Evolutionary conservation across 1,140 invertebrate genomes (phyloP), one percentile per base, ranked within the genome.

Genomic region (Mercenaria mercenaria): DNA sequence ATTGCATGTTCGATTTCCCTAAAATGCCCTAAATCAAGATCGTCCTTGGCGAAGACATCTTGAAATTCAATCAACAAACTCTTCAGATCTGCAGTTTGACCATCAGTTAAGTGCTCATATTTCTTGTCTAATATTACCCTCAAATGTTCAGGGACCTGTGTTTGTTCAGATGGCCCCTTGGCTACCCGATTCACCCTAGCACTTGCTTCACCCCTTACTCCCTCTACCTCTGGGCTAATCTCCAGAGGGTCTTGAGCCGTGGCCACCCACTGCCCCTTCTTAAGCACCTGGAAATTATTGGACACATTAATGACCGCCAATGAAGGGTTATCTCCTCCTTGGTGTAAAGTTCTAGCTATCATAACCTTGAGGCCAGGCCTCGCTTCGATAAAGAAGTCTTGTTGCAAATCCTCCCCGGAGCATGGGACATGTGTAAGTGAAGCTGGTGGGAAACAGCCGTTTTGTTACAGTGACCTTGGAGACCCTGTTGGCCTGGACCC

Each of bases 11-110:
- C 72, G 23, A 80, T 80, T 39, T 26, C 32, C 18, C 74, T 67
- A 52, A 77, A 77, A 41, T 77, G 37, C 10, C 74, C 76, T 18
- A 88, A 47, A 52, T 88, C 86, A 3, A 88, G 32, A 32, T 88
- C 86, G n/a, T 80, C 26, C 15, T 13, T 50, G 2, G 76, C 26
- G 69, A 88, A 80, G n/a, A 39, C 74, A n/a, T 88, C 29, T 59
- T 79, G n/a, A 32, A 43, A 81, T 32, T 77, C 74, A 50, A 77
- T 29, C 8, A 77, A 39, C 10, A 10, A 18, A 15, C 8, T n/a
- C n/a, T n/a, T 26, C 8, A 77, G 39, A n/a, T 43, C 34, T 4
- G 26, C 6, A 6, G 2, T 41, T 39, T 77, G 37, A 6, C 1
- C 6, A 11, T 77, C 74, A 3, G 37, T 23, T 26, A 77, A 32